phyloP scores from a whole-genome alignment of 2,888 invertebrate species.

The Acanthosepion esculentum region DNA sequence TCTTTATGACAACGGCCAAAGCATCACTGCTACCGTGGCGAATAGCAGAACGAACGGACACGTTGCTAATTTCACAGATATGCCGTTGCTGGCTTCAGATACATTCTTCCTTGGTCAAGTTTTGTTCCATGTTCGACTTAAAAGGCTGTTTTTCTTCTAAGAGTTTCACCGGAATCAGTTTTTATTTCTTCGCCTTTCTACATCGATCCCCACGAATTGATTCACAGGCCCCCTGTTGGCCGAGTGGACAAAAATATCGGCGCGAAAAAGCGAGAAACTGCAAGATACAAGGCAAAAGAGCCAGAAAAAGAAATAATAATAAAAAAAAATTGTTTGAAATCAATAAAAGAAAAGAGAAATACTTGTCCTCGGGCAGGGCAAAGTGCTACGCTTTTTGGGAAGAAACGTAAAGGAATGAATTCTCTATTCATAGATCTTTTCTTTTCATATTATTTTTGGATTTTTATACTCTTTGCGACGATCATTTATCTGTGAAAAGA shows the following conservation, averaged over 20 bases:
- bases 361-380: background rate
- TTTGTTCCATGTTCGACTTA: background rate
- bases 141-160: background rate
- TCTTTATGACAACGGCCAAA: slow-evolving; percentile 11
- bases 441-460: background rate
- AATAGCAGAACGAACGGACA: background rate
- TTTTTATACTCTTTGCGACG: background rate
- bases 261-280: background rate
- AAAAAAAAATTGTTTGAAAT: background rate
- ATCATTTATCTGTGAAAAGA: background rate
- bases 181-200: background rate
- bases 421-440: background rate
- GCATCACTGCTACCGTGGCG: background rate
- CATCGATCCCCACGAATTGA: slow-evolving; percentile 6
- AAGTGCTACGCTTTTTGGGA: background rate
- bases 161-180: slow-evolving; percentile 11
- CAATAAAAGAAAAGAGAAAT: background rate
- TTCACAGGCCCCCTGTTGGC: background rate
- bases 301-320: background rate
- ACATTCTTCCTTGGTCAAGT: background rate
- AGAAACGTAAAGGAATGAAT: background rate
- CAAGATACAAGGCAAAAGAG: background rate
- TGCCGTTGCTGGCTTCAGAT: background rate
- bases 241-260: slow-evolving; percentile 14
- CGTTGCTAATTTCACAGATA: slow-evolving; percentile 6